phyloP scores from a whole-genome alignment of 1,140 invertebrate species.

The Dreissena rostriformis region DNA sequence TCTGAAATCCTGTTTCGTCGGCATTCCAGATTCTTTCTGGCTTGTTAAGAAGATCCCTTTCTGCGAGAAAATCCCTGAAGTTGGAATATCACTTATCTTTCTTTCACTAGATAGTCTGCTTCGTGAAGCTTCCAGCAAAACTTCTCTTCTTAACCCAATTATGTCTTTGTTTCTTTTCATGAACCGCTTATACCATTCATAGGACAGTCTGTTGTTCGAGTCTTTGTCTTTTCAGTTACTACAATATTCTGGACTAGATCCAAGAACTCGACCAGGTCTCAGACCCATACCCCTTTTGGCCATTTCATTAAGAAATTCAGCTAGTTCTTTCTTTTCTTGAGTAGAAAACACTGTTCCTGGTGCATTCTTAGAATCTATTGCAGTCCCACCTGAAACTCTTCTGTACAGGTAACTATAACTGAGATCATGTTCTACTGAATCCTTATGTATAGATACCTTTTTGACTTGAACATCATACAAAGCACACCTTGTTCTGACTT shows the following conservation, averaged over 20 bases:
- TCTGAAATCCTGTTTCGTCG: conserved; percentile 35
- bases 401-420: conserved; percentile 15
- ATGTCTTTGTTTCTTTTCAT: conserved; percentile 24
- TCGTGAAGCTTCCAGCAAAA: conserved; percentile 39
- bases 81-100: conserved; percentile 10
- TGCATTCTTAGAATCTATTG: conserved; percentile 20
- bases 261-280: conserved; percentile 31
- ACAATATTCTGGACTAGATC: conserved; percentile 28
- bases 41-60: conserved; percentile 31
- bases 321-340: conserved; percentile 19
- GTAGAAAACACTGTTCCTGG: conserved; percentile 18
- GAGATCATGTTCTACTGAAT: conserved; percentile 10
- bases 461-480: conserved; percentile 25
- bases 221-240: conserved; percentile 30
- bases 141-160: conserved; percentile 24
- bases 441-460: conserved; percentile 28
- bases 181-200: conserved; percentile 46
- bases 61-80: conserved; percentile 24
- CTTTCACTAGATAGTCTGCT: background rate
- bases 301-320: conserved; percentile 26
- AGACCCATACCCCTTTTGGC: conserved; percentile 36
- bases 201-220: conserved; percentile 30
- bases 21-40: conserved; percentile 51
- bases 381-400: conserved; percentile 24
- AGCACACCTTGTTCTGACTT: background rate